Percentiles rank a stretch among this genome's conserved stretches.
These are phyloP conservation scores for Rhynchonema sp. DNA, from an alignment of 2,888 invertebrate genomes.

Conservation along the genomic window DNA sequence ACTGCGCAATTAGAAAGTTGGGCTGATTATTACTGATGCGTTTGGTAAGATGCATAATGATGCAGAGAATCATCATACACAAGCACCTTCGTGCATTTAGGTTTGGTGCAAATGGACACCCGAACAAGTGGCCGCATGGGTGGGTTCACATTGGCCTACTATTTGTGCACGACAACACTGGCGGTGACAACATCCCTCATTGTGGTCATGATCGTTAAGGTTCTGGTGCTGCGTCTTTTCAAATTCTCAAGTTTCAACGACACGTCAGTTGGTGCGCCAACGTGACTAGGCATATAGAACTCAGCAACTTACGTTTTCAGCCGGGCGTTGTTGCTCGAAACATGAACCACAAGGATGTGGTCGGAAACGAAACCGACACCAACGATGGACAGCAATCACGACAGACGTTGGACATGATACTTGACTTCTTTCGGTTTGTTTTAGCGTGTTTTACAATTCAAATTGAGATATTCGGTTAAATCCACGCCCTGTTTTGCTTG, in stretches of 20 bases:
- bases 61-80: background rate
- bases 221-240: too few species aligned
- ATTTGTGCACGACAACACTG: conserved; percentile 40
- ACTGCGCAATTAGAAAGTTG: too few species aligned
- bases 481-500: background rate
- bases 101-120: conserved; percentile 42
- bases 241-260: too few species aligned
- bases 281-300: too few species aligned
- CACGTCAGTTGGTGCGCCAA: too few species aligned
- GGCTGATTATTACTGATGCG: background rate
- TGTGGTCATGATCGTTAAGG: too few species aligned
- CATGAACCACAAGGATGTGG: background rate
- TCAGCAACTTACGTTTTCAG: too few species aligned
- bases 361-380: background rate
- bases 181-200: conserved; percentile 43
- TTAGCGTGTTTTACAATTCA: background rate
- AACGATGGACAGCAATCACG: background rate
- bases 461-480: background rate
- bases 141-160: conserved; percentile 40
- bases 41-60: background rate
- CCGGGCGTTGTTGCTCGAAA: too few species aligned
- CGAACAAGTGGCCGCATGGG: conserved; percentile 43
- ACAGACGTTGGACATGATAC: background rate
- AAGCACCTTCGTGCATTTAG: conserved; percentile 21
- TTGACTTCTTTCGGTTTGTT: background rate